These are phyloP conservation scores for Drosophila anceps DNA, from an alignment of 2,888 invertebrate species.

Conservation along the genomic window DNA sequence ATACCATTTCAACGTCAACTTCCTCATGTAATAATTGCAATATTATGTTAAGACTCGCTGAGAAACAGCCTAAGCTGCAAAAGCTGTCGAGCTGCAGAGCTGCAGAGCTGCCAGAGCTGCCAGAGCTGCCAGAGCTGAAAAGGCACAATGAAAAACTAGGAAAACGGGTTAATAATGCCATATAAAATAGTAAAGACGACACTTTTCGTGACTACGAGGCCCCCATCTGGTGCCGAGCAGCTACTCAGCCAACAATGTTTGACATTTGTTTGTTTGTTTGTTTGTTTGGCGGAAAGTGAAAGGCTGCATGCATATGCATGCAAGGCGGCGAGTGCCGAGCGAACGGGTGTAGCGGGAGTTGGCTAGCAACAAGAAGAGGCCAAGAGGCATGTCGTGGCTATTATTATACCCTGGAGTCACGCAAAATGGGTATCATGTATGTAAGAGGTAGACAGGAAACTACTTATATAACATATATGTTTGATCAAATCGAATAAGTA, in stretches of 20 bases:
- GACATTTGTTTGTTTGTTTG: slow-evolving; percentile 54
- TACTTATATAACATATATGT: background rate
- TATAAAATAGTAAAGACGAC: slow-evolving; percentile 77
- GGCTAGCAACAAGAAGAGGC: slow-evolving; percentile 48
- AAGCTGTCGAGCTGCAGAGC: background rate
- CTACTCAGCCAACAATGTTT: slow-evolving; percentile 49
- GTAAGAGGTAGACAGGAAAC: background rate
- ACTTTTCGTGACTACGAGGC: slow-evolving; percentile 72
- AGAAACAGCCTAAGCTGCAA: slow-evolving; percentile 34
- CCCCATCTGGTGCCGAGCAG: slow-evolving; percentile 42
- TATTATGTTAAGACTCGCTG: slow-evolving; percentile 56
- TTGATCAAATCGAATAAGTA: background rate
- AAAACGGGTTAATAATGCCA: slow-evolving; percentile 82
- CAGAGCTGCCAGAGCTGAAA: slow-evolving; percentile 17
- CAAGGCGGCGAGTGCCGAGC: background rate
- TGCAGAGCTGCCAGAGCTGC: slow-evolving; percentile 12
- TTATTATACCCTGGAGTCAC: slow-evolving; percentile 18
- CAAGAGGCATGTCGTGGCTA: slow-evolving; percentile 54
- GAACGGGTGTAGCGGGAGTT: slow-evolving; percentile 12
- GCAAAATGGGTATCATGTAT: background rate
- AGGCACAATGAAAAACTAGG: slow-evolving; percentile 63
- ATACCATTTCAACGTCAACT: slow-evolving; percentile 18
- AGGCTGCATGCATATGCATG: slow-evolving; percentile 49
- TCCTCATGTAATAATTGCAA: slow-evolving; percentile 60
- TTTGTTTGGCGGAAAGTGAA: slow-evolving; percentile 67